Conservation (phyloP, 30 jellyfish, hydroid and myxozoan species). For the Aurelia aurita region DNA sequence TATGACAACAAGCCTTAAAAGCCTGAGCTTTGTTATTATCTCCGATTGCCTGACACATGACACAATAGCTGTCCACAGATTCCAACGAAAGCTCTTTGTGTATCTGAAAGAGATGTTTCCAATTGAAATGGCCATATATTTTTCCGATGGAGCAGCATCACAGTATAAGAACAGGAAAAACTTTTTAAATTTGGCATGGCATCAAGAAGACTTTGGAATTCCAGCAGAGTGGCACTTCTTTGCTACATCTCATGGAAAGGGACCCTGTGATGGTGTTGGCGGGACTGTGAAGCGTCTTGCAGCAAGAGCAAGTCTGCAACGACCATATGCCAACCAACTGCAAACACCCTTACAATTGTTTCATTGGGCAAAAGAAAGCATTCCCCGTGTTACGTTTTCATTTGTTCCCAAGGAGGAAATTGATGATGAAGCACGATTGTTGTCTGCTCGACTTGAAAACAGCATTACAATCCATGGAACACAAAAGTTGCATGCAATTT, state of each 20-base stretch:
- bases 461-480: conserved; percentile 33
- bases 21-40: no score
- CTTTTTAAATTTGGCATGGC: conserved; percentile 38
- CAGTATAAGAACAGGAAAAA: conserved; percentile 74
- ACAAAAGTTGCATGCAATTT: conserved; percentile 42
- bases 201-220: conserved; percentile 23
- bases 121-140: conserved; percentile 25
- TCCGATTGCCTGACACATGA: no score
- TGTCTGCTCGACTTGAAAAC: conserved; percentile 11
- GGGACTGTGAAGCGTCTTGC: conserved; percentile 42
- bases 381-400: conserved; percentile 20
- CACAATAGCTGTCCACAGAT: conserved; percentile 35
- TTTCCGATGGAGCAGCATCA: conserved; percentile 80
- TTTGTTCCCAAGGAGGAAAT: conserved; percentile 11
- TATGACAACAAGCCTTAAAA: no score
- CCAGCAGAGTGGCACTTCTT: conserved; percentile 58
- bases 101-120: conserved; percentile 38
- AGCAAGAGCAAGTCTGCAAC: conserved; percentile 65
- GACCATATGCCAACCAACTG: conserved; percentile 26
- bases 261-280: conserved; percentile 52
- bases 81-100: conserved; percentile 9
- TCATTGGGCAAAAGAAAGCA: conserved; percentile 25
- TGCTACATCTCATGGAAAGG: conserved; percentile 46
- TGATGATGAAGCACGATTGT: conserved; percentile 2
- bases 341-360: conserved; percentile 41